Base-by-base conservation (phyloP, 2,888 invertebrate genomes). In the Melinaea marsaeus region DNA sequence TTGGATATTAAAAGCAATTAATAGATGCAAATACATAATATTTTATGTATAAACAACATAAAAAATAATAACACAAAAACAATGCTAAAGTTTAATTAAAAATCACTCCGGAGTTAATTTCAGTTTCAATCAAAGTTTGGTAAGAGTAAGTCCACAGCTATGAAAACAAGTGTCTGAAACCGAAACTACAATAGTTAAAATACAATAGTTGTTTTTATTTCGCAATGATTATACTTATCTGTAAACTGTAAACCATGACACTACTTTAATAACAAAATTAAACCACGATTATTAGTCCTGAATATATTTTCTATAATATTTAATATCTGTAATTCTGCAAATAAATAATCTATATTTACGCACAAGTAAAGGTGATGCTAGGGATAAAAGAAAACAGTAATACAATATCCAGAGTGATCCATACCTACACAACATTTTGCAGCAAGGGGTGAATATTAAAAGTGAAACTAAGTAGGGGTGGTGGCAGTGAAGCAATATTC, bases 381-480 rank as follows among this genome's bases (percentile, higher is more conserved):
- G 9, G 9, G 9, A 42, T 42, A 42, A 3, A 42, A 42, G 42
- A 42, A 42, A 42, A 42, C 42, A 42, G 42, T 42, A 42, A 42
- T 42, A 11, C 42, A 42, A 42, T 42, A 42, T 42, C 42, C 42
- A 42, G 9, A 9, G 42, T 42, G 11, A 42, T 42, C 42, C 9
- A 42, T 42, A 42, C 9, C 42, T 42, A 42, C 11, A 42, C 32
- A 9, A 32, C 32, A 32, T 32, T 51, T 9, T 32, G 22, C 7
- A 51, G 63, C 67, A 69, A 75, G 71, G 80, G 77, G 77, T 79
- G 79, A 78, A 80, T 80, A 78, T 71, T 74, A 75, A 79, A 80
- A 76, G 74, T 70, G 71, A 72, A 74, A 73, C 69, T 69, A 67
- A 69, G 71, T 60, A 73, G 71, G 76, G 76, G 75, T 67, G 72